These are phyloP conservation scores for Patella ulyssiponensis DNA, from an alignment of 2,888 invertebrate genomes.

Conservation along the genomic window DNA sequence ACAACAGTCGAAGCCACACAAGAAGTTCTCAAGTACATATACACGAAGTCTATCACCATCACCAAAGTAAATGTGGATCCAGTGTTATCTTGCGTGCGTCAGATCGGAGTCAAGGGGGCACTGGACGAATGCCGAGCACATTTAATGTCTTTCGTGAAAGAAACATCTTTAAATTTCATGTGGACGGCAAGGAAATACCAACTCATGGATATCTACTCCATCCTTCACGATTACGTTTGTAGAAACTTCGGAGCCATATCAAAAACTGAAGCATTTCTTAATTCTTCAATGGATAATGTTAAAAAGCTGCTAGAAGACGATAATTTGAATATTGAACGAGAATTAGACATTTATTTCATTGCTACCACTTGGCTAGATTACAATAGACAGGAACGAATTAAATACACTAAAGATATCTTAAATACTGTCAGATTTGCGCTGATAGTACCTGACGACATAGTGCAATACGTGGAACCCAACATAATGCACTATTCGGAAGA, in stretches of 20 bases:
- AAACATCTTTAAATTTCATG: slow-evolving; percentile 44
- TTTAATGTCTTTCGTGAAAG: slow-evolving; percentile 40
- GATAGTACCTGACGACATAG: slow-evolving; percentile 55
- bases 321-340: slow-evolving; percentile 39
- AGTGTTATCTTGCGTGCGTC: slow-evolving; percentile 47
- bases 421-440: slow-evolving; percentile 48
- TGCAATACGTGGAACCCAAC: slow-evolving; percentile 50
- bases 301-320: slow-evolving; percentile 50
- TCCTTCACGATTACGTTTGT: slow-evolving; percentile 41
- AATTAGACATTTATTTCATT: slow-evolving; percentile 56
- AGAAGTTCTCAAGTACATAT: slow-evolving; percentile 51
- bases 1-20: slow-evolving; percentile 42
- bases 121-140: slow-evolving; percentile 42
- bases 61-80: slow-evolving; percentile 46
- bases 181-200: slow-evolving; percentile 49
- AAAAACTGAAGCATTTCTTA: slow-evolving; percentile 45
- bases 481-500: slow-evolving; percentile 46
- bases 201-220: slow-evolving; percentile 40
- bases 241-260: slow-evolving; percentile 44
- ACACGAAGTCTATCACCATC: slow-evolving; percentile 51
- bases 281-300: slow-evolving; percentile 39
- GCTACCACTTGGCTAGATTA: slow-evolving; percentile 57
- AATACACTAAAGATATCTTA: slow-evolving; percentile 46
- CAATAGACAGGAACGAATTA: slow-evolving; percentile 46
- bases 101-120: slow-evolving; percentile 46